Conservation (phyloP, 2,888 invertebrate genomes). For the Coelinius sp. region DNA sequence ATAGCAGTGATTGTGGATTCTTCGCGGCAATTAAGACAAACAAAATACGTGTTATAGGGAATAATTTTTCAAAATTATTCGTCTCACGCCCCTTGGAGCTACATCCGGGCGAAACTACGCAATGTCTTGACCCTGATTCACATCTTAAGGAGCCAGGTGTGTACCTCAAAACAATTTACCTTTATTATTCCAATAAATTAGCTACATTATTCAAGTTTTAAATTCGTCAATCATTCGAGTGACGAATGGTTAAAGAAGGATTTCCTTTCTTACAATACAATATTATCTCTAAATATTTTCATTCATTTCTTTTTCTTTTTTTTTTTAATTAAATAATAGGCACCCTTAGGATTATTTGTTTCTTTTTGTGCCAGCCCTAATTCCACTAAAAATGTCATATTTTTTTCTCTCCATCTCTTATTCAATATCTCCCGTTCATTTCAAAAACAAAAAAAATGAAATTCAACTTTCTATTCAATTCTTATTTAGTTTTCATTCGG, state of each 20-base stretch:
- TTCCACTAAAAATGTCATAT: neutral
- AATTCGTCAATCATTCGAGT: neutral
- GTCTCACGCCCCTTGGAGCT: conserved; percentile 23
- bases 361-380: neutral
- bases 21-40: neutral
- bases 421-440: neutral
- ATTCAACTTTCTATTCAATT: too few relatives aligned
- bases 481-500: too few relatives aligned
- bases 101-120: conserved; percentile 28
- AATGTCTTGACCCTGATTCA: conserved; percentile 28
- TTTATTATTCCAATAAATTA: neutral
- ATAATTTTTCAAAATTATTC: conserved; percentile 5
- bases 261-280: too few relatives aligned
- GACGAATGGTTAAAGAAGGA: too few relatives aligned
- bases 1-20: conserved; percentile 15
- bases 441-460: neutral
- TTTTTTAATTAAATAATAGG: too few relatives aligned
- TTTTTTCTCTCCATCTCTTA: neutral
- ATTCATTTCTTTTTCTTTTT: too few relatives aligned
- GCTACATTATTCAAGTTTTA: neutral
- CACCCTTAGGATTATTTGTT: neutral
- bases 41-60: neutral
- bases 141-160: neutral
- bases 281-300: too few relatives aligned
- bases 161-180: neutral